Percentiles rank a stretch among this genome's conserved stretches.
These are phyloP conservation scores for Vidua macroura DNA, from an alignment of 2,113 vertebrate species.

Conservation along the genomic window DNA sequence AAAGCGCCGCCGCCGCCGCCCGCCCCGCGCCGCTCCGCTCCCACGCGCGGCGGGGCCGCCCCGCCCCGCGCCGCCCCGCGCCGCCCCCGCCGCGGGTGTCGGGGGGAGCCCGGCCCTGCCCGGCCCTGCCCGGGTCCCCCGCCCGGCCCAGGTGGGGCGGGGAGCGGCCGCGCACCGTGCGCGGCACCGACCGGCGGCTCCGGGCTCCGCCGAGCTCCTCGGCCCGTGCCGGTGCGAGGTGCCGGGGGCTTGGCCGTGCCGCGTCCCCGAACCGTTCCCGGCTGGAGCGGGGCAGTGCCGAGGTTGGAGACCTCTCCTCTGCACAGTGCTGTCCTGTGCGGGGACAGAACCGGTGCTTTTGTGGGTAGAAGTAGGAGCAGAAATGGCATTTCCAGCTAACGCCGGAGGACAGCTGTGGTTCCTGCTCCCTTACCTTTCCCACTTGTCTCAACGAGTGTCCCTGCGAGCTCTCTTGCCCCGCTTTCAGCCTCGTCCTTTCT, in stretches of 20 bases:
- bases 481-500: background rate
- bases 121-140: background rate
- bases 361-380: background rate
- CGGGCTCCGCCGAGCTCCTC: background rate
- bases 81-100: too few relatives aligned
- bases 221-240: too few relatives aligned
- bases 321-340: background rate
- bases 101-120: too few relatives aligned
- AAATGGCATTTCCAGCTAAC: background rate
- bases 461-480: background rate
- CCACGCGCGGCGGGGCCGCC: too few relatives aligned
- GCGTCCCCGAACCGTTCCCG: background rate
- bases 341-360: too few relatives aligned
- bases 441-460: accelerated
- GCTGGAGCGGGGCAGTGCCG: background rate
- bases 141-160: background rate
- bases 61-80: too few relatives aligned
- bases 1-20: too few relatives aligned
- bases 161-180: background rate
- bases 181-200: background rate
- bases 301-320: background rate
- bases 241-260: background rate
- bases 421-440: background rate
- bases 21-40: too few relatives aligned
- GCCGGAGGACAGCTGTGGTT: accelerated